Evolutionary conservation across 2,888 invertebrate species (phyloP).

Genomic region (Agrilus mali): DNA sequence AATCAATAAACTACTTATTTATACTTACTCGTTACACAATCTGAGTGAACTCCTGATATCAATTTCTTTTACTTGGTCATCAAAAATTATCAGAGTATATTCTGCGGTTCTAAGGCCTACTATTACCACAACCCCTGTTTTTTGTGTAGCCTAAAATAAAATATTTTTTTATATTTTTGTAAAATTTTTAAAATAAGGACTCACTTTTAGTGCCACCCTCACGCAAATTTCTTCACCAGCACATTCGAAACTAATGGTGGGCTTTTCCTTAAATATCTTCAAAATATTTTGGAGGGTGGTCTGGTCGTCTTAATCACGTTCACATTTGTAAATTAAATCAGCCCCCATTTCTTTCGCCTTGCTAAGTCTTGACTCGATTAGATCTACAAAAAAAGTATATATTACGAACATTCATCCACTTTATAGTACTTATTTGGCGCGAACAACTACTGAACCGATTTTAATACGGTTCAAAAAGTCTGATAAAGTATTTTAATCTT

Average conservation of each 20-base stretch:
- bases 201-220: constrained; percentile 58
- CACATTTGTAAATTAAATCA: constrained; percentile 46
- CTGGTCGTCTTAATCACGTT: constrained; percentile 38
- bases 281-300: constrained; percentile 43
- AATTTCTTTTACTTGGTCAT: constrained; percentile 65
- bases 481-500: no score
- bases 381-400: constrained; percentile 36
- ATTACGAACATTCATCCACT: no score
- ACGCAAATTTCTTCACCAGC: constrained; percentile 66
- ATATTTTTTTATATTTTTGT: background rate
- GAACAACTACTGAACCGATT: no score
- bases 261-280: constrained; percentile 41
- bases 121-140: constrained; percentile 69
- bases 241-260: constrained; percentile 69
- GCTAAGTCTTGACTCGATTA: constrained; percentile 51
- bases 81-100: constrained; percentile 63
- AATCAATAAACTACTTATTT: no score
- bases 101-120: constrained; percentile 72
- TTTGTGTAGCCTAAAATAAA: constrained; percentile 54
- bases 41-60: constrained; percentile 82
- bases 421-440: no score
- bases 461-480: no score
- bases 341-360: constrained; percentile 65
- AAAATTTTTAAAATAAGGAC: background rate
- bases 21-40: constrained; percentile 67